These are phyloP conservation scores for Rhabditophanes sp. DNA, from an alignment of 2,888 invertebrate genomes.

Conservation along the genomic window DNA sequence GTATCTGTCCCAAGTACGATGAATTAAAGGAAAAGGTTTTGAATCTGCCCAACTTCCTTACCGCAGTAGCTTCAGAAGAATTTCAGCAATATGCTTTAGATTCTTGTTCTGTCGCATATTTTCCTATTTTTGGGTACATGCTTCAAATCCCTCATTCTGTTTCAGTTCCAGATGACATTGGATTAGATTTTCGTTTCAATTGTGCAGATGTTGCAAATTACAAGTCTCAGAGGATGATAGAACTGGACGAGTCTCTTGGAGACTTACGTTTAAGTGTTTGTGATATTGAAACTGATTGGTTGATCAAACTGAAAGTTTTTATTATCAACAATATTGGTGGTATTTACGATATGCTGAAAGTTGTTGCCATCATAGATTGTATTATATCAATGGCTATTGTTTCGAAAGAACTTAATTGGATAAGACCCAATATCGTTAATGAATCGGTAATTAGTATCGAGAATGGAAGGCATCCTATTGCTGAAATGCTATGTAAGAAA, in stretches of 20 bases:
- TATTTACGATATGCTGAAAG: constrained; percentile 12
- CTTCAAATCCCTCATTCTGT: constrained; percentile 54
- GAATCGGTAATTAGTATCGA: constrained; percentile 33
- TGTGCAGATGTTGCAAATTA: constrained; percentile 52
- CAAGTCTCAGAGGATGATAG: constrained; percentile 56
- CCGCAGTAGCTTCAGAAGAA: constrained; percentile 58
- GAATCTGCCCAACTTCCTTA: constrained; percentile 59
- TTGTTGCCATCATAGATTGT: constrained; percentile 50
- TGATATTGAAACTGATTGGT: constrained; percentile 56
- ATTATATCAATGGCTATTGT: constrained; percentile 48
- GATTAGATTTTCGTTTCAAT: constrained; percentile 12
- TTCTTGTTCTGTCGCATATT: constrained; percentile 46
- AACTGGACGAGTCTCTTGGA: constrained; percentile 62
- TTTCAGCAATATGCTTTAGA: constrained; percentile 11
- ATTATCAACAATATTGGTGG: constrained; percentile 10
- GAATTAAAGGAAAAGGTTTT: constrained; percentile 50
- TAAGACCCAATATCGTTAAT: constrained; percentile 53
- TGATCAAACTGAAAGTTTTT: constrained; percentile 49
- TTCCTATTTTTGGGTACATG: constrained; percentile 58
- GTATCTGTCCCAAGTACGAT: constrained; percentile 62
- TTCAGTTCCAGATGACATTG: not conserved
- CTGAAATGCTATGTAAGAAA: constrained; percentile 52
- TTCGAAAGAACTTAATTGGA: constrained; percentile 55
- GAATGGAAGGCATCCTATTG: constrained; percentile 55
- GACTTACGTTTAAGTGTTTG: constrained; percentile 61